A percentile compares a stretch with the other conserved stretches of the same genome.
These are phyloP conservation scores for Raja brachyura DNA, from an alignment of 2,113 vertebrate genomes.

Conservation along the genomic window DNA sequence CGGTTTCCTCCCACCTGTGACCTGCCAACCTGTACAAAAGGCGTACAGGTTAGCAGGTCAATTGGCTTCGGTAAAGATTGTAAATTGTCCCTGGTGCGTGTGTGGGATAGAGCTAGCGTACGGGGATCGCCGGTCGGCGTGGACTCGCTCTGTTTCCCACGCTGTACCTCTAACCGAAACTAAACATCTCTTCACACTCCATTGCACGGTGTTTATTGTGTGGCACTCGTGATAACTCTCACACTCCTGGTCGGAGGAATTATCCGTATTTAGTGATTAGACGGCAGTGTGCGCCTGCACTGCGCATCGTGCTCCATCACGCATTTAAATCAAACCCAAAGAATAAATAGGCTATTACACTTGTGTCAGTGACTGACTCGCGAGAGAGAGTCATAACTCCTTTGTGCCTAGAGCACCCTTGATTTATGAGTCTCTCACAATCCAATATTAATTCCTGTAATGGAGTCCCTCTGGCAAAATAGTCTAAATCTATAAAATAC, in stretches of 20 bases:
- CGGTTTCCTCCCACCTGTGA: too few relatives aligned
- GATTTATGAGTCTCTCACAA: conserved; percentile 30
- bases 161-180: too few relatives aligned
- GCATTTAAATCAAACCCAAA: conserved; percentile 26
- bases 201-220: not conserved
- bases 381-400: conserved; percentile 32
- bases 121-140: too few relatives aligned
- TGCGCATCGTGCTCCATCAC: not conserved
- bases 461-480: not conserved
- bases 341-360: conserved; percentile 34
- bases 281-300: not conserved
- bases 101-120: too few relatives aligned
- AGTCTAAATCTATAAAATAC: not conserved
- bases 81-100: too few relatives aligned
- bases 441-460: not conserved
- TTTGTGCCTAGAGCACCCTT: not conserved
- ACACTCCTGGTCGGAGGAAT: not conserved
- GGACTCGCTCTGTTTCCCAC: too few relatives aligned
- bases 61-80: too few relatives aligned
- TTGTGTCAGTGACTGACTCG: conserved; percentile 32
- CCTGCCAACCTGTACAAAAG: too few relatives aligned
- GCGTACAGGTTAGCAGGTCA: too few relatives aligned
- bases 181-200: not conserved
- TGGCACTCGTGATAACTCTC: not conserved
- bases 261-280: not conserved